Conservation (phyloP, 2,113 vertebrate species). For the Synchiropus splendidus region DNA sequence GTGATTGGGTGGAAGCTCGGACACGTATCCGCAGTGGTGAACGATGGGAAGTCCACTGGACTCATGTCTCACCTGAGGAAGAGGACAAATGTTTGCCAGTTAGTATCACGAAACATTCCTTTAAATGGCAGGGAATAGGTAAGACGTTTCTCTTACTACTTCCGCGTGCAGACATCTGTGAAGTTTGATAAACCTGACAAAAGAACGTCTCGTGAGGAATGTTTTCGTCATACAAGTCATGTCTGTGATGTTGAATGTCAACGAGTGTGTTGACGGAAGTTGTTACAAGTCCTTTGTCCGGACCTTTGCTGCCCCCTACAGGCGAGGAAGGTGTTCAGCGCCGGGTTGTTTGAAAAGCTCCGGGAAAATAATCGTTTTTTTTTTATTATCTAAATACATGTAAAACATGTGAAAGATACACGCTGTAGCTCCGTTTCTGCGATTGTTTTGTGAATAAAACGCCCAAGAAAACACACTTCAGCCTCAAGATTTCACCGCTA, state of each 20-base stretch:
- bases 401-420: too few relatives aligned
- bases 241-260: not conserved
- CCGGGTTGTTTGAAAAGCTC: too few relatives aligned
- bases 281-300: not conserved
- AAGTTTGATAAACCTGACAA: not conserved
- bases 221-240: slow-evolving; percentile 2
- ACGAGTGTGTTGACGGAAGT: not conserved
- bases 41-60: slow-evolving; percentile 34
- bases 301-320: not conserved
- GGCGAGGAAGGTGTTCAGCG: not conserved
- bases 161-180: slow-evolving; percentile 35
- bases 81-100: too few relatives aligned
- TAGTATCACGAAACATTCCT: too few relatives aligned
- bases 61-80: slow-evolving; percentile 21
- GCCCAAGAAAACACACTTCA: too few relatives aligned
- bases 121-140: too few relatives aligned
- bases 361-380: too few relatives aligned
- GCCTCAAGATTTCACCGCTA: too few relatives aligned
- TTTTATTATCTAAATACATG: too few relatives aligned
- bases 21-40: slow-evolving; percentile 44
- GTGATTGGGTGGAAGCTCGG: slow-evolving; percentile 44
- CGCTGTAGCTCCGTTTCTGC: too few relatives aligned
- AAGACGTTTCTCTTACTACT: slow-evolving; percentile 25
- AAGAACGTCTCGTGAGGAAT: not conserved
- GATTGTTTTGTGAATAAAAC: too few relatives aligned